Evolutionary conservation across 2,888 invertebrate genomes (phyloP).

Genomic region (Agriopis marginaria): DNA sequence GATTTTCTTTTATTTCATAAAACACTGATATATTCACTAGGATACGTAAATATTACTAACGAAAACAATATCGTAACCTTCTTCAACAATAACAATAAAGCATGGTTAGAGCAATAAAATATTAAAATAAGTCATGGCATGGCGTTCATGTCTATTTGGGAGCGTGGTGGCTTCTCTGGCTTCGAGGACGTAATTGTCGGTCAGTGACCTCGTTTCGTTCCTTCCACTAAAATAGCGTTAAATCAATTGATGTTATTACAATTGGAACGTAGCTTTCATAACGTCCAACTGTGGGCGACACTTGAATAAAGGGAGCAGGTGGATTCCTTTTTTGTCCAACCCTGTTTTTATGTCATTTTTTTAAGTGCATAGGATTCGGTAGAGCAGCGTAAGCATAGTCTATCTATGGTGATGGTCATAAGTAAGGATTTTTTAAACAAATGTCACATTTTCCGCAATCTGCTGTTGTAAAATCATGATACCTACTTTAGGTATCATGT

Average conservation of each 20-base stretch:
- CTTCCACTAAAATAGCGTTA: slow-evolving; percentile 84
- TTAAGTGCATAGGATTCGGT: slow-evolving; percentile 16
- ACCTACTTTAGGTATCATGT: too few relatives aligned
- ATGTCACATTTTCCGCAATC: background rate
- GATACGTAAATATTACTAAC: slow-evolving; percentile 1
- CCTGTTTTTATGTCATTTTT: slow-evolving; percentile 40
- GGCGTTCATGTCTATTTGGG: slow-evolving; percentile 53
- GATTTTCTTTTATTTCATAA: background rate
- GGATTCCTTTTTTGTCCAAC: slow-evolving; percentile 55
- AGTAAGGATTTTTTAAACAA: slow-evolving; percentile 12
- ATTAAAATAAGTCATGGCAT: slow-evolving; percentile 47
- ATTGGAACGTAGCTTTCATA: slow-evolving; percentile 79
- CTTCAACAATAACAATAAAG: slow-evolving; percentile 38
- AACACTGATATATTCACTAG: background rate
- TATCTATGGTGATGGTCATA: slow-evolving; percentile 12
- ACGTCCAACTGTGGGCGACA: slow-evolving; percentile 65
- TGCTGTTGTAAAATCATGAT: too few relatives aligned
- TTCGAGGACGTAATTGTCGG: slow-evolving; percentile 84
- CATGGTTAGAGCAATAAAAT: slow-evolving; percentile 44
- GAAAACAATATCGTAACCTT: slow-evolving; percentile 19
- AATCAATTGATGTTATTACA: slow-evolving; percentile 86
- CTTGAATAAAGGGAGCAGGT: slow-evolving; percentile 58
- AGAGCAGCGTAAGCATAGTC: slow-evolving; percentile 3
- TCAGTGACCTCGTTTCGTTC: slow-evolving; percentile 82
- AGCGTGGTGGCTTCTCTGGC: slow-evolving; percentile 64